A percentile compares a stretch with the other conserved stretches of the same genome.
These are phyloP conservation scores for Pollenia angustigena DNA, from an alignment of 2,888 invertebrate species.

Conservation along the genomic window DNA sequence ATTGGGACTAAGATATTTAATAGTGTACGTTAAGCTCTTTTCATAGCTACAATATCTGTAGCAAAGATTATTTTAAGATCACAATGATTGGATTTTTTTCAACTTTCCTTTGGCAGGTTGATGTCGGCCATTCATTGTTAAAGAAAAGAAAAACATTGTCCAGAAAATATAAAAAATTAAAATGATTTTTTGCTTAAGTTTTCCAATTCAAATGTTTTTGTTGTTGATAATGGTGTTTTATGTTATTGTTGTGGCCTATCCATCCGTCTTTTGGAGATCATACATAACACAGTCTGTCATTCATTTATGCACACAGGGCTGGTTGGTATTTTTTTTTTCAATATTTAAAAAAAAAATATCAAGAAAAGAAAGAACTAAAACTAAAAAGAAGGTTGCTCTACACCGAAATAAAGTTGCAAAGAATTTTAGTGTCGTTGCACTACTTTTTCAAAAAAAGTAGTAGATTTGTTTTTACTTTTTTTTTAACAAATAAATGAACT, in stretches of 20 bases:
- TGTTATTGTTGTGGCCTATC: conserved; percentile 21
- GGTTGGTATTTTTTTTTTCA: conserved; percentile 4
- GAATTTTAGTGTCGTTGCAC: neutral
- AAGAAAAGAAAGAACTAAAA: neutral
- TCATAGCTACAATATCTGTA: neutral
- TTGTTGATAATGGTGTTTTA: neutral
- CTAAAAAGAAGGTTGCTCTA: neutral
- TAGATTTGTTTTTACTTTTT: too few relatives aligned
- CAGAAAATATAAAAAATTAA: neutral
- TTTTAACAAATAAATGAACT: too few relatives aligned
- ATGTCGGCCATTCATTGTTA: conserved; percentile 43
- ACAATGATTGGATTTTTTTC: conserved; percentile 50
- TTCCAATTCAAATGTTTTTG: conserved; percentile 60
- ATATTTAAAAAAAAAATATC: conserved; percentile 13
- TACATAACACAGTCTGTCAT: conserved; percentile 53
- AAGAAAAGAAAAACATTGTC: neutral
- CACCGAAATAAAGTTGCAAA: neutral
- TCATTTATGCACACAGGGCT: conserved; percentile 38
- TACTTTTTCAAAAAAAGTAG: too few relatives aligned
- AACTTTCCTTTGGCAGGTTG: conserved; percentile 43
- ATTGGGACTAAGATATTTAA: neutral
- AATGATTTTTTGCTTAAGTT: conserved; percentile 61
- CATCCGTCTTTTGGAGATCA: conserved; percentile 21
- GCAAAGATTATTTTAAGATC: conserved; percentile 40
- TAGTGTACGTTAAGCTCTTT: conserved; percentile 25